A percentile compares a stretch with the other conserved stretches of the same genome.
phyloP scores from a whole-genome alignment of 2,113 vertebrate species.

The Patagioenas fasciata region DNA sequence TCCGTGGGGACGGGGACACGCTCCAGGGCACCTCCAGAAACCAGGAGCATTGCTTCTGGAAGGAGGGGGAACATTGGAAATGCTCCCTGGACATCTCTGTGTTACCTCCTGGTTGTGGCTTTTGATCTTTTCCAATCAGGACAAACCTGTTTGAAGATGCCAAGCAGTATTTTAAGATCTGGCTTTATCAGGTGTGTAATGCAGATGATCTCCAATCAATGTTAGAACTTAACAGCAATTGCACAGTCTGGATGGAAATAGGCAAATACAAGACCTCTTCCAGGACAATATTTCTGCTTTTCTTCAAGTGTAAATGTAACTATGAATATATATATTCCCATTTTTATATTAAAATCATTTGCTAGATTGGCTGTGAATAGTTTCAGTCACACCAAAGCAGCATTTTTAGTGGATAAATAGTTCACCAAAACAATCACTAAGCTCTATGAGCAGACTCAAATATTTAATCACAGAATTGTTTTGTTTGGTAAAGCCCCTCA shows the following conservation, averaged over 20 bases:
- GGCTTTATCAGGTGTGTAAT: background rate
- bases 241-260: background rate
- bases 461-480: background rate
- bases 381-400: background rate
- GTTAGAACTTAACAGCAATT: background rate
- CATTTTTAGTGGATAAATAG: background rate
- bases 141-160: background rate
- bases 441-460: background rate
- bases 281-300: background rate
- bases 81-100: background rate
- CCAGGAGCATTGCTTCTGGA: background rate
- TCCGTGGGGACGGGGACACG: rapidly evolving
- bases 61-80: background rate
- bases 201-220: background rate
- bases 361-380: background rate
- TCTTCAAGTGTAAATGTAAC: background rate
- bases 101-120: background rate
- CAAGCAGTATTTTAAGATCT: background rate
- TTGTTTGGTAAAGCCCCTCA: background rate
- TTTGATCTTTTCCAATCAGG: background rate
- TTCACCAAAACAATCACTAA: background rate
- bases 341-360: background rate
- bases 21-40: background rate
- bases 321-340: background rate
- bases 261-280: background rate